Conservation (phyloP, 1,140 invertebrate genomes). For the Zaprionus taronus region DNA sequence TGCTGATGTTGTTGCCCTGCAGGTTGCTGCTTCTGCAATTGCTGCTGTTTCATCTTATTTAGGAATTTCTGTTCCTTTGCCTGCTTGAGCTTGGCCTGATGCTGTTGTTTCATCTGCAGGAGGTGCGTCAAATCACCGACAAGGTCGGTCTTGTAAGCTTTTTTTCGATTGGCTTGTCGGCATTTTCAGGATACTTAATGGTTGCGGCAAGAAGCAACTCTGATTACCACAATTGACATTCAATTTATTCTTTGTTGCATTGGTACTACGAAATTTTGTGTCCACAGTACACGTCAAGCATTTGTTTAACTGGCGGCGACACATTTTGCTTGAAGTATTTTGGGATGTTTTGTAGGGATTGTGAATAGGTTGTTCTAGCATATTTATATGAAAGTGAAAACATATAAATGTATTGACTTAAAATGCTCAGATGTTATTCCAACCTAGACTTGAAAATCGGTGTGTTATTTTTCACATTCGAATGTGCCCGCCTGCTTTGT, state of each 20-base stretch:
- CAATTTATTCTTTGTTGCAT: background rate
- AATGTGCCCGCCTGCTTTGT: slow-evolving; percentile 2
- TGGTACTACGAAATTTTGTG: background rate
- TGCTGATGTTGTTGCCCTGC: background rate
- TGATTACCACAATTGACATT: background rate
- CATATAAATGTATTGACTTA: background rate
- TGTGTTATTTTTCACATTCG: background rate
- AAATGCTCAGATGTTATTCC: background rate
- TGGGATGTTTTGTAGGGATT: slow-evolving; percentile 4
- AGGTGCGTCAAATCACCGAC: background rate
- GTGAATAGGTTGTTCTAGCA: background rate
- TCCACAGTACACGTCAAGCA: background rate
- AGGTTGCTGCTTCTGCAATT: background rate
- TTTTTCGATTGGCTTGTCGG: background rate
- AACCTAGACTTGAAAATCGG: background rate
- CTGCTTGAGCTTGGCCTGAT: background rate
- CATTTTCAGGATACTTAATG: background rate
- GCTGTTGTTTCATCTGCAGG: background rate
- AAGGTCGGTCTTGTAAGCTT: background rate
- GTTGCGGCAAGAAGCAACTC: background rate
- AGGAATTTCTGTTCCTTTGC: background rate
- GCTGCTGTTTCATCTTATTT: background rate
- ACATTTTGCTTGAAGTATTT: slow-evolving; percentile 48
- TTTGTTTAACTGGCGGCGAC: slow-evolving; percentile 19
- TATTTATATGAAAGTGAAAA: background rate